These are phyloP conservation scores for Bungarus multicinctus DNA, from an alignment of 2,113 vertebrate genomes.

Conservation along the genomic window DNA sequence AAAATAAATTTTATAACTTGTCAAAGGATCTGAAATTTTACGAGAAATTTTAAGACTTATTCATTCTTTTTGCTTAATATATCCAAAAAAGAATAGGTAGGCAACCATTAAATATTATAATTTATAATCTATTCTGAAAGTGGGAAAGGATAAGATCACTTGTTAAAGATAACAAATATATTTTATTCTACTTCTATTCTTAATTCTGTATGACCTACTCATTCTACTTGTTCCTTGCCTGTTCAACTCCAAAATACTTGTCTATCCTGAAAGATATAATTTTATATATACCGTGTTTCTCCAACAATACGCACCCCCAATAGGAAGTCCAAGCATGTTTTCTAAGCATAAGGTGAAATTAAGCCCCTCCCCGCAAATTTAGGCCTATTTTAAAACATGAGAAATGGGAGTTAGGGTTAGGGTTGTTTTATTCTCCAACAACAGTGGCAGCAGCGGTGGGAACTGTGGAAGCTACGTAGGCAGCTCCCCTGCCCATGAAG, in stretches of 20 bases:
- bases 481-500: too few relatives aligned
- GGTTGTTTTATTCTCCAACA: too few relatives aligned
- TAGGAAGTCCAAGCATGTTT: too few relatives aligned
- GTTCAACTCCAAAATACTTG: neutral
- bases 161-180: neutral
- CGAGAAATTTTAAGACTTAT: neutral
- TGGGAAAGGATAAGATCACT: neutral
- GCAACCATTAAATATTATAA: neutral
- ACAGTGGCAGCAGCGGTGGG: too few relatives aligned
- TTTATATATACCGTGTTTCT: too few relatives aligned
- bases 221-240: neutral
- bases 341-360: too few relatives aligned
- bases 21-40: neutral
- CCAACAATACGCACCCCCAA: too few relatives aligned
- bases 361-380: too few relatives aligned
- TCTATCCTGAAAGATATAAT: neutral
- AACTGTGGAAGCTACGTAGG: too few relatives aligned
- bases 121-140: neutral
- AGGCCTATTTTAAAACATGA: too few relatives aligned
- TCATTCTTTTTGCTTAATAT: neutral
- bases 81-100: neutral
- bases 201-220: neutral
- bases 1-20: neutral
- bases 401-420: too few relatives aligned
- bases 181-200: neutral